Conservation (phyloP, 2,888 invertebrate genomes). For the Cyrtodaria siliqua region DNA sequence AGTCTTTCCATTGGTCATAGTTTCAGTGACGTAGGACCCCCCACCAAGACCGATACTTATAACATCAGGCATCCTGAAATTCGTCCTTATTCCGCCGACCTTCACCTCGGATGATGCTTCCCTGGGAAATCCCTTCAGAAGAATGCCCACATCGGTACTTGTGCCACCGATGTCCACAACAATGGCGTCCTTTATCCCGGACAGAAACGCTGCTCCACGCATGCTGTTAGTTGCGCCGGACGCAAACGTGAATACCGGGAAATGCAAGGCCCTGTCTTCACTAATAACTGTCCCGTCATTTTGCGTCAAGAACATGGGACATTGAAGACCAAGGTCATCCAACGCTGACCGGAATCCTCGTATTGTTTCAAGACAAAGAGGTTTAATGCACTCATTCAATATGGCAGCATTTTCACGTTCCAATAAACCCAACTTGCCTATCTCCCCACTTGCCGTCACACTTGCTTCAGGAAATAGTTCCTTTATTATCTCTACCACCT, state of each 20-base stretch:
- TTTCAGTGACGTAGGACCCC: constrained; percentile 78
- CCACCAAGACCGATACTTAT: constrained; percentile 84
- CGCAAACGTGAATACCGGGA: constrained; percentile 81
- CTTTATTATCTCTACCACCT: constrained; percentile 65
- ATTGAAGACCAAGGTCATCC: constrained; percentile 69
- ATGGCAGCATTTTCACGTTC: constrained; percentile 84
- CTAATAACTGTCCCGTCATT: constrained; percentile 84
- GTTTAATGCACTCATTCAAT: constrained; percentile 82
- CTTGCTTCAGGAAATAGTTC: constrained; percentile 72
- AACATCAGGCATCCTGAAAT: constrained; percentile 84
- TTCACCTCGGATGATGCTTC: constrained; percentile 77
- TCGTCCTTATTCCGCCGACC: constrained; percentile 81
- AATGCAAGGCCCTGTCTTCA: constrained; percentile 70
- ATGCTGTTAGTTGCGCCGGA: constrained; percentile 85
- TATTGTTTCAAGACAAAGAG: constrained; percentile 76
- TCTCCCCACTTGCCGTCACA: constrained; percentile 76
- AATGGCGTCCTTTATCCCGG: constrained; percentile 75
- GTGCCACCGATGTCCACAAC: constrained; percentile 85
- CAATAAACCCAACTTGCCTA: constrained; percentile 82
- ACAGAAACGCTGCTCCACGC: constrained; percentile 83
- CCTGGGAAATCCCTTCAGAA: constrained; percentile 80
- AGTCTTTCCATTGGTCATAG: not conserved
- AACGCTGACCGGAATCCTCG: constrained; percentile 73
- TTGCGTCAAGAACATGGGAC: constrained; percentile 82
- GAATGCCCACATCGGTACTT: constrained; percentile 81